Evolutionary conservation across 2,113 vertebrate genomes (phyloP), one percentile per base, ranked within the genome.

Genomic region (Pogonocichla stellata): DNA sequence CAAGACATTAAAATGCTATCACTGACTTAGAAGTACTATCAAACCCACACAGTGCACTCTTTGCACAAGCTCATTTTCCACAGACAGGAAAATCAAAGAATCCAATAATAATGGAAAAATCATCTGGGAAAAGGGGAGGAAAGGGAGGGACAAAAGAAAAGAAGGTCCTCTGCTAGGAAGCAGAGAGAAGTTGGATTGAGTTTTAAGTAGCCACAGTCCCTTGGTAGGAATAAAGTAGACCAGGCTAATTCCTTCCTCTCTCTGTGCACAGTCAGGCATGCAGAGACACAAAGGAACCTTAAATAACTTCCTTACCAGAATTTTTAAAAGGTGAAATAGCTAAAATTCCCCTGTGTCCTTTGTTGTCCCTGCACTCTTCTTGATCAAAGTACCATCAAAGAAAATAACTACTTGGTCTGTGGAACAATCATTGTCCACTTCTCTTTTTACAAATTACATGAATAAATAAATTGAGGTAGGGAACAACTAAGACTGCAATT

Each of bases 61-160:
- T 89, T 88, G 26, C 50, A 88, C 54, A 90, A 82, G 54, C 50
- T 93, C 25, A 79, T 92, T 89, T 96, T 89, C 65, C 57, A 87
- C 70, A 87, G 66, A 50, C 8, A 69, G 57, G 31, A 87, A 91
- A 94, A 95, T 85, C 66, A 93, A 95, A 85, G 36, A 75, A 65
- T 36, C 26, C 81, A 73, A 25, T 58, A 94, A 82, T 72, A 90
- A 91, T 38, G 47, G 45, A 47, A 94, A 92, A 93, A 80, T 89
- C 73, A 70, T 75, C 50, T 69, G 71, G 74, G 67, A 95, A 24
- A 90, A 88, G 23, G 9, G 19, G 10, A 80, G 58, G 38, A 93
- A 94, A 79, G 10, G n/a, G 33, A 89, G 26, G 7, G 15, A 88
- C 17, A 70, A 80, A 82, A 86, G 64, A 60, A 86, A 73, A 70